phyloP scores from a whole-genome alignment of 2,113 vertebrate species.

The Diadophis punctatus region DNA sequence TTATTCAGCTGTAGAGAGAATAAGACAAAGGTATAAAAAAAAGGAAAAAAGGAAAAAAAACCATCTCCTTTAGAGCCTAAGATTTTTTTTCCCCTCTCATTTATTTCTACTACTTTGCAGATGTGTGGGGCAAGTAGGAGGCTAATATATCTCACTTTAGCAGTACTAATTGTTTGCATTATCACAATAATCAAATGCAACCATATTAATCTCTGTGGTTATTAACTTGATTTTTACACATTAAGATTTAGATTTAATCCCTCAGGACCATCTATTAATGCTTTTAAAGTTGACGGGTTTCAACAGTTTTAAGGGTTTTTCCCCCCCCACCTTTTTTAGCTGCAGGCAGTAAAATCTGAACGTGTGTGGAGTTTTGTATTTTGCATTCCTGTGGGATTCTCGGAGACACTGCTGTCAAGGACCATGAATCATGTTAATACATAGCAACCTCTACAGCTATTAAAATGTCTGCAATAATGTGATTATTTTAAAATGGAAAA shows the following conservation, averaged over 20 bases:
- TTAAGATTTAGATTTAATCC: slow-evolving; percentile 84
- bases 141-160: slow-evolving; percentile 75
- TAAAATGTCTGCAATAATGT: slow-evolving; percentile 86
- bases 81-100: slow-evolving; percentile 62
- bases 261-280: slow-evolving; percentile 79
- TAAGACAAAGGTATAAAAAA: slow-evolving; percentile 61
- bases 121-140: slow-evolving; percentile 71
- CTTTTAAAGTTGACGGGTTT: slow-evolving; percentile 86
- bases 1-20: slow-evolving; percentile 63
- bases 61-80: slow-evolving; percentile 49
- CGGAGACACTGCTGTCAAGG: slow-evolving; percentile 82
- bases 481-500: slow-evolving; percentile 82
- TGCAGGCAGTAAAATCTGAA: slow-evolving; percentile 84
- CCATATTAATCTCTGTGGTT: slow-evolving; percentile 82
- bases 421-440: slow-evolving; percentile 84
- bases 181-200: slow-evolving; percentile 81
- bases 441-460: slow-evolving; percentile 83
- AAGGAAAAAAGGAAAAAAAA: slow-evolving; percentile 44
- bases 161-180: slow-evolving; percentile 81
- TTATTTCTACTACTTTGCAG: slow-evolving; percentile 67
- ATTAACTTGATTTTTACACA: slow-evolving; percentile 84
- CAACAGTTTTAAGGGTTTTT: slow-evolving; percentile 76
- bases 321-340: slow-evolving; percentile 75
- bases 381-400: slow-evolving; percentile 79
- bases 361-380: slow-evolving; percentile 81